Base-by-base conservation (phyloP, 2,888 invertebrate species). In the Hydrotaea cyrtoneurina region DNA sequence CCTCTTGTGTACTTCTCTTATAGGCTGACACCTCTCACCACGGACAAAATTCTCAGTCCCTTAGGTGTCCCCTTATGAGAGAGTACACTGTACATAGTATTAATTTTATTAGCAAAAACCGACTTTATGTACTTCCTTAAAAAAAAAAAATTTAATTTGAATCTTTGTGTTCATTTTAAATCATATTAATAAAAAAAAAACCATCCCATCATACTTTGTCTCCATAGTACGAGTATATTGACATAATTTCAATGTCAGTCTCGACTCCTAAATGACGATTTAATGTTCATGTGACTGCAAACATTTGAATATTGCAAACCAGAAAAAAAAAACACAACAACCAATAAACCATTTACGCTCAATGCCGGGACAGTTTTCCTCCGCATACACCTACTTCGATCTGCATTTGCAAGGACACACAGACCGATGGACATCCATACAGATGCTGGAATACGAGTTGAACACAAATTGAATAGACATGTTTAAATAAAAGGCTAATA, bases 401-500 rank as follows among this genome's bases (percentile, higher is more conserved):
- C 46, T 43, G 69, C 43, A 43, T 66, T 69, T 46, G 21, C 46
- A 23, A 23, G 46, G 21, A 46, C 13, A 21, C 23, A 39, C 39
- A 39, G 7, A 66, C 19, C 17, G 43, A 8, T 2, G 17, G 17
- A 64, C 36, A 17, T 15, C 64, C 21, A 69, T 66, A 10, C 39
- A 43, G 31, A 66, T 43, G 36, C 46, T 43, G 69, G 46, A 69
- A 69, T 69, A 46, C 69, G 46, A 69, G 69, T 23, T 11, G 46
- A 69, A 23, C 46, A 46, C 69, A 69, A 69, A 69, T 46, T 69
- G 69, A 69, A 69, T 69, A 69, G 69, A 69, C 46, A 46, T 69
- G 69, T 69, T 69, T 69, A 43, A 69, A 46, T 69, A 69, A 69
- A 69, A 69, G 69, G 69, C 69, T 46, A 69, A 69, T 46, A 69